Base-by-base conservation (phyloP, 2,888 invertebrate genomes). In the Rhabditophanes sp. region DNA sequence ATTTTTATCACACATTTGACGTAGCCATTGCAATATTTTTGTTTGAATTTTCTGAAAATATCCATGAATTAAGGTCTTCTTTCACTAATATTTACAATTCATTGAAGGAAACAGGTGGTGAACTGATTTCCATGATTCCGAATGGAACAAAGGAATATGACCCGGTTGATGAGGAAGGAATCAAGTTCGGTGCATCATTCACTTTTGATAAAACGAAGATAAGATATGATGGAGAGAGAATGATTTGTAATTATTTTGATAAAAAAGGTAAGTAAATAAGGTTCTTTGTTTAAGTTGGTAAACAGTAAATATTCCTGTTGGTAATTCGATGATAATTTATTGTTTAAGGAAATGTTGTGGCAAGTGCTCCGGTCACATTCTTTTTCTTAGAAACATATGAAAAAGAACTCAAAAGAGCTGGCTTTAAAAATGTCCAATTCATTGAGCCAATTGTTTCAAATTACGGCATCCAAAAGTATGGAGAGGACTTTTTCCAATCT, bases 381-480 rank as follows among this genome's bases (percentile, higher is more conserved):
- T 32, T 18, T 18, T 32, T 17, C 26, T 30, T 26, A 3, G 27
- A 27, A 15, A 39, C 39, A n/a, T 39, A 39, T 30, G 39, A 39
- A 29, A 19, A 27, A 24, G 29, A 31, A 9, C 14, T 37, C 26
- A 20, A 23, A 11, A 26, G 20, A 11, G 39, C 38, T 15, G 39
- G 39, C 30, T 39, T 39, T 25, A 26, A 21, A 7, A 22, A 39
- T 15, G 26, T 39, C 36, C 30, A 37, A 21, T 39, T 35, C 35
- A 30, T 37, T 25, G 37, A 28, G 25, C 39, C 39, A 20, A 25
- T 37, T 23, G 18, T 39, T 23, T 21, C 29, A 19, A 31, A 39
- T 9, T 30, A 39, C 7, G 39, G 39, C 6, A 14, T 39, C 19
- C 19, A 38, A 14, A 24, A 30, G 16, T 37, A 25, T 25, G 39